phyloP scores from a whole-genome alignment of 2,113 vertebrate genomes.

The Nothobranchius kuhntae region DNA sequence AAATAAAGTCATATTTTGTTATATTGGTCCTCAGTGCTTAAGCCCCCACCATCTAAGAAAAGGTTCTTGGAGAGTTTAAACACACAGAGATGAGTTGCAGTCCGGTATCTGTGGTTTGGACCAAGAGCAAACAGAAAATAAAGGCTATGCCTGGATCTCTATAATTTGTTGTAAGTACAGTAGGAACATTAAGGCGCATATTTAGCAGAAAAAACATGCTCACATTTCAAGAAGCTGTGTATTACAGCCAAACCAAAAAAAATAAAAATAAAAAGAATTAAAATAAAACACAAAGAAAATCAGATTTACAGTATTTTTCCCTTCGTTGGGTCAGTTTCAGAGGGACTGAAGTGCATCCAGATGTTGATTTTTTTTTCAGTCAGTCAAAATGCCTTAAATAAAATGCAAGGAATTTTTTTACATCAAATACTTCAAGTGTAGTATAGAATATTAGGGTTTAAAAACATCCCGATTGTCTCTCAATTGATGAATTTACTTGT shows the following conservation, averaged over 20 bases:
- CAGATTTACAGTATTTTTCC: slow-evolving; percentile 24
- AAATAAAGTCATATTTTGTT: slow-evolving; percentile 5
- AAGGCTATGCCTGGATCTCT: slow-evolving; percentile 69
- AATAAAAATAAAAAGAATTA: slow-evolving; percentile 13
- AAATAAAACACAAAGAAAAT: slow-evolving; percentile 28
- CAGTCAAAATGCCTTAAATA: neutral
- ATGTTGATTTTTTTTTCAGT: slow-evolving; percentile 3
- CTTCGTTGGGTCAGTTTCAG: slow-evolving; percentile 22
- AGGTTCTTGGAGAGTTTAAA: slow-evolving; percentile 38
- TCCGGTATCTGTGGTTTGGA: slow-evolving; percentile 57
- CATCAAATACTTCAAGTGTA: neutral
- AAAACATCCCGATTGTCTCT: too few relatives aligned
- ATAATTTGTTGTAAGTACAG: slow-evolving; percentile 77
- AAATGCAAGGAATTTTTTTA: slow-evolving; percentile 30
- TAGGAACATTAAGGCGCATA: slow-evolving; percentile 68
- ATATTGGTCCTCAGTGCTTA: neutral
- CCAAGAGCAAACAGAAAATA: slow-evolving; percentile 58
- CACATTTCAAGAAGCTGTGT: slow-evolving; percentile 59
- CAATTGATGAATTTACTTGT: too few relatives aligned
- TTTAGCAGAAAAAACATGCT: slow-evolving; percentile 71
- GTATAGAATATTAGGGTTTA: too few relatives aligned
- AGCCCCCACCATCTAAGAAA: slow-evolving; percentile 19
- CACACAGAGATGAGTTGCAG: slow-evolving; percentile 37
- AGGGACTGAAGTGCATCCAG: neutral
- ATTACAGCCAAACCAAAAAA: slow-evolving; percentile 57